Evolutionary conservation across 1,140 invertebrate species (phyloP).

Genomic region (Euura lappo): DNA sequence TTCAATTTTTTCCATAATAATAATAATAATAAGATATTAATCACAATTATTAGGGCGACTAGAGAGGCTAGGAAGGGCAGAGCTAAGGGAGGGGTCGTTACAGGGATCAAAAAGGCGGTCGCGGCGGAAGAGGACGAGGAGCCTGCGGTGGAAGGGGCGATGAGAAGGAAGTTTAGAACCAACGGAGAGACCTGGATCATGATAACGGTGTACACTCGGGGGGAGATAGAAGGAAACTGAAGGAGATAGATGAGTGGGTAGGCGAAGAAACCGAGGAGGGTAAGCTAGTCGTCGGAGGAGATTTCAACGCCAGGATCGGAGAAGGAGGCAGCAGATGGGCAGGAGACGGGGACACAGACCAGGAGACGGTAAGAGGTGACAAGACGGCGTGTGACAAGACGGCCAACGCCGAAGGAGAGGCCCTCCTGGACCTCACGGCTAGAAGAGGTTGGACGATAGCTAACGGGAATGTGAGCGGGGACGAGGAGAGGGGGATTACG

Average conservation of each 20-base stretch:
- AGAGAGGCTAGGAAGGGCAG: too few relatives aligned
- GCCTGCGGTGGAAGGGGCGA: neutral
- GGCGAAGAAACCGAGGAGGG: slow-evolving; percentile 5
- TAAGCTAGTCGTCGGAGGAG: neutral
- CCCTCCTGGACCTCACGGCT: slow-evolving; percentile 10
- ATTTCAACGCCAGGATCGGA: too few relatives aligned
- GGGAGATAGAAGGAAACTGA: too few relatives aligned
- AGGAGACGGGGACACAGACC: neutral
- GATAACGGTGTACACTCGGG: neutral
- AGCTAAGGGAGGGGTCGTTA: neutral
- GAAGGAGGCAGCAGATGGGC: slow-evolving; percentile 16
- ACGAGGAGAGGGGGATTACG: slow-evolving; percentile 26
- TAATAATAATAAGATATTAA: too few relatives aligned
- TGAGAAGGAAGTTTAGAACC: neutral
- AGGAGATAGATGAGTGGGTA: slow-evolving; percentile 8
- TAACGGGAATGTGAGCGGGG: slow-evolving; percentile 23
- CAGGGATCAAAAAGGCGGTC: neutral
- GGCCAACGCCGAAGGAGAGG: slow-evolving; percentile 18
- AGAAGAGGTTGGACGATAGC: slow-evolving; percentile 25
- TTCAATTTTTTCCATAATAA: too few relatives aligned
- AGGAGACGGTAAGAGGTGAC: neutral
- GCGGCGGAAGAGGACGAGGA: neutral
- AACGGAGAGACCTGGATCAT: neutral
- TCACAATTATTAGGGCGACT: too few relatives aligned
- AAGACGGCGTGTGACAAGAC: slow-evolving; percentile 25